Conservation (phyloP, 2,113 vertebrate genomes). For the Heptranchias perlo region DNA sequence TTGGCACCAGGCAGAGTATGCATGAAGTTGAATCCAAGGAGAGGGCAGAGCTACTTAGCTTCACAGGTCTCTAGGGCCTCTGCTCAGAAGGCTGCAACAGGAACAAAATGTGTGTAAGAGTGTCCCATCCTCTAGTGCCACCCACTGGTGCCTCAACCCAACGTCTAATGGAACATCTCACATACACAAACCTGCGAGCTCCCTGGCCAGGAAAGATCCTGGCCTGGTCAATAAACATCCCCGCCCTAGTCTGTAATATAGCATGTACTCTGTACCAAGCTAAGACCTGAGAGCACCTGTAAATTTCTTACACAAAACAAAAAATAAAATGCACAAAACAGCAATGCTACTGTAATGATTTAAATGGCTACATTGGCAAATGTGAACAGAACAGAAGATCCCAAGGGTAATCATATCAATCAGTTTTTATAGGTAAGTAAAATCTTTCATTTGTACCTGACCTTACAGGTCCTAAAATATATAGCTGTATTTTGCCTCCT, state of each 20-base stretch:
- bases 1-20: neutral
- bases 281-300: neutral
- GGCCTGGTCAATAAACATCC: neutral
- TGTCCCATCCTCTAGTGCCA: neutral
- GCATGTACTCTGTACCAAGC: neutral
- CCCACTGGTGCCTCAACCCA: neutral
- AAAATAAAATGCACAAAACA: too few relatives aligned
- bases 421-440: too few relatives aligned
- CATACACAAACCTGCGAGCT: neutral
- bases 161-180: neutral
- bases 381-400: too few relatives aligned
- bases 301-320: neutral
- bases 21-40: neutral
- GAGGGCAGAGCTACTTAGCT: neutral
- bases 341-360: too few relatives aligned
- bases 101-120: neutral
- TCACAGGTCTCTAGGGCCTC: neutral
- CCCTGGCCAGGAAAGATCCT: neutral
- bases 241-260: neutral
- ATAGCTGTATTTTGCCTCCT: too few relatives aligned
- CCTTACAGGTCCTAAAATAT: too few relatives aligned
- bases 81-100: neutral
- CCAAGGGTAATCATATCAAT: too few relatives aligned
- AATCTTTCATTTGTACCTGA: too few relatives aligned
- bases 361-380: too few relatives aligned